Percentiles rank a stretch among this genome's conserved stretches.
Evolutionary conservation across 1,140 invertebrate species (phyloP).

Genomic region (Phthorimaea operculella): DNA sequence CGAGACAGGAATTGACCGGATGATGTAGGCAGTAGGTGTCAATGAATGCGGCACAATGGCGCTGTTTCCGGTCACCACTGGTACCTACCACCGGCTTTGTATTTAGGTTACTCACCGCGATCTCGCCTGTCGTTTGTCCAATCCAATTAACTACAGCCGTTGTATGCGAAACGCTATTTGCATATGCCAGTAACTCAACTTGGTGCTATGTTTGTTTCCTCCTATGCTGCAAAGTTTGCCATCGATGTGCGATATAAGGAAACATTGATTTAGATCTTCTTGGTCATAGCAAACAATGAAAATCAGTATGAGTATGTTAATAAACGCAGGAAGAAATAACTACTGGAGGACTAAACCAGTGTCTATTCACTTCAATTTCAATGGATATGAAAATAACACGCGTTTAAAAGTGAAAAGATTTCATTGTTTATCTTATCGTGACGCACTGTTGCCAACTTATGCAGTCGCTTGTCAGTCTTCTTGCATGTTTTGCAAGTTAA

Average conservation of each 20-base stretch:
- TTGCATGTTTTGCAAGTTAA: no score
- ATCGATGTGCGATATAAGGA: background rate
- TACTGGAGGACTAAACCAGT: no score
- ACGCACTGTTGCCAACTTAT: no score
- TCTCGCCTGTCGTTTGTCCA: slow-evolving; percentile 48
- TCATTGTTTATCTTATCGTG: no score
- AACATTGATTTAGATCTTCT: background rate
- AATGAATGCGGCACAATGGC: slow-evolving; percentile 63
- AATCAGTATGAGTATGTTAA: no score
- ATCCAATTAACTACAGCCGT: slow-evolving; percentile 16
- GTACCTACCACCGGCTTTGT: slow-evolving; percentile 44
- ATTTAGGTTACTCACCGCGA: slow-evolving; percentile 64
- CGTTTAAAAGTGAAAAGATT: no score
- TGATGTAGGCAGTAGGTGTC: slow-evolving; percentile 56
- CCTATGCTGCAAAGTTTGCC: background rate
- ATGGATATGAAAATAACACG: no score
- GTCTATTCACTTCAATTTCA: no score
- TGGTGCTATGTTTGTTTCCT: slow-evolving; percentile 8
- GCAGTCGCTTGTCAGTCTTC: no score
- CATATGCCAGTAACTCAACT: slow-evolving; percentile 15
- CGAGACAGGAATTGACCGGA: slow-evolving; percentile 50
- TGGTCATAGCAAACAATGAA: no score
- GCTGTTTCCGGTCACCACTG: slow-evolving; percentile 42
- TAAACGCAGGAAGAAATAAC: no score
- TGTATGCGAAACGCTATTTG: slow-evolving; percentile 15